Percentiles rank a stretch among this genome's conserved stretches.
phyloP scores from a whole-genome alignment of 2,797 vertebrate genomes.

The Brachyalestes nurse region DNA sequence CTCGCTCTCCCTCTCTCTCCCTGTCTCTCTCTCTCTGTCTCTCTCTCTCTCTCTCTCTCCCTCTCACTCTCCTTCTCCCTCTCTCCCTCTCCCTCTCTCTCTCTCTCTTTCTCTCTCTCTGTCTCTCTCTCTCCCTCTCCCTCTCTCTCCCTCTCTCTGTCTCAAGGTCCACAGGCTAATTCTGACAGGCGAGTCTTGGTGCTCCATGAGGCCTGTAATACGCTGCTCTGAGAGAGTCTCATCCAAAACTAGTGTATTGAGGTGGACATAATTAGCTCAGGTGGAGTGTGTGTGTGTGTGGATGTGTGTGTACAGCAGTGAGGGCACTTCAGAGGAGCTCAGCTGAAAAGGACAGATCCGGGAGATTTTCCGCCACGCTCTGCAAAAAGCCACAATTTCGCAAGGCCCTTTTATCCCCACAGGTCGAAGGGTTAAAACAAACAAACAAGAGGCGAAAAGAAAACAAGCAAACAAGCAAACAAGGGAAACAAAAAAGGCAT shows the following conservation, averaged over 20 bases:
- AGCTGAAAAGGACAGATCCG: constrained; percentile 16
- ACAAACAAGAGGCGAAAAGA: neutral
- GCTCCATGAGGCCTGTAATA: constrained; percentile 20
- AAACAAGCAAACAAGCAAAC: neutral
- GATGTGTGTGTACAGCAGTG: neutral
- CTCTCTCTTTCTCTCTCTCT: constrained; percentile 24
- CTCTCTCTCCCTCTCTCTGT: constrained; percentile 25
- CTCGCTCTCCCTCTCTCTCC: too few species aligned
- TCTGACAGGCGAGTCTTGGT: constrained; percentile 21
- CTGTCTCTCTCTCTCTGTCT: too few species aligned
- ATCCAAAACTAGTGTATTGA: constrained; percentile 18
- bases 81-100: neutral
- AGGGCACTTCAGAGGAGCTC: constrained; percentile 2
- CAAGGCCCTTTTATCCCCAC: neutral
- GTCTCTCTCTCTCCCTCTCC: neutral
- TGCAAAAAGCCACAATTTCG: neutral
- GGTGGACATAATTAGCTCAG: constrained; percentile 37
- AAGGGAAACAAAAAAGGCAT: neutral
- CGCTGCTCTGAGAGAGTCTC: neutral
- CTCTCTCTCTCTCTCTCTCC: too few species aligned
- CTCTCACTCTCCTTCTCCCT: too few species aligned
- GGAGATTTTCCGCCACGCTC: constrained; percentile 11
- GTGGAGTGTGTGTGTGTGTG: constrained; percentile 8
- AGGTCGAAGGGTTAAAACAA: constrained; percentile 17
- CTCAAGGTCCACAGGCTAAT: constrained; percentile 23